Base-by-base conservation (phyloP, 2,888 invertebrate species). In the Lycocerus yunnanus region DNA sequence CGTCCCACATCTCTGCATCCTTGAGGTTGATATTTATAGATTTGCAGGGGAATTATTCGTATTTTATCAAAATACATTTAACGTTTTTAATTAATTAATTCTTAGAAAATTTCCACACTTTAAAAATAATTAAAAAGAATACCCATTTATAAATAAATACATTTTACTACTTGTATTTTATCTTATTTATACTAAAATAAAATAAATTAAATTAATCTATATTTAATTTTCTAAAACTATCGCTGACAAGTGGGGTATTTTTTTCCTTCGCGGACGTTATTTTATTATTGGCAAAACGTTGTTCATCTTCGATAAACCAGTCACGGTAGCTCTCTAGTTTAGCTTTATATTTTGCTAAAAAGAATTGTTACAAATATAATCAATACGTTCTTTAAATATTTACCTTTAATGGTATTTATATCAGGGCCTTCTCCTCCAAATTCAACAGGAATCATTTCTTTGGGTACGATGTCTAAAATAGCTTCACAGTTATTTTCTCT, bases 371-470 rank as follows among this genome's bases (percentile, higher is more conserved):
- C n/a, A n/a, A n/a, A 15, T 18, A 24, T 24, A 24, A n/a, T 4
- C 1, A 2, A 77, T 70, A 79, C 16, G 74, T 73, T 59, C 78
- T 24, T 79, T 15, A 78, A 80, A 74, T 78, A 69, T 66, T 81
- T 82, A 90, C 90, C 88, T 73, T 86, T 88, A 60, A 91, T 82
- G 76, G 89, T 88, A 77, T 88, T 84, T 58, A 90, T 84, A 18
- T 89, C 86, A 1, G 90, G 90, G 21, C 88, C 91, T 10, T 88
- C 88, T 0, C 93, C 93, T 11, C 93, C 93, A 81, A 92, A 93
- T 82, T 93, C 93, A 11, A 83, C 84, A 0, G 93, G 93, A 61
- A 93, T 84, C 58, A 90, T 85, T 2, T 89, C 87, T 79, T 89
- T 88, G 0, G 92, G 90, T 15, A 93, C 87, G 67, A 88, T 81